Evolutionary conservation across 2,797 vertebrate species (phyloP).

Genomic region (Buphagus erythrorhynchus): DNA sequence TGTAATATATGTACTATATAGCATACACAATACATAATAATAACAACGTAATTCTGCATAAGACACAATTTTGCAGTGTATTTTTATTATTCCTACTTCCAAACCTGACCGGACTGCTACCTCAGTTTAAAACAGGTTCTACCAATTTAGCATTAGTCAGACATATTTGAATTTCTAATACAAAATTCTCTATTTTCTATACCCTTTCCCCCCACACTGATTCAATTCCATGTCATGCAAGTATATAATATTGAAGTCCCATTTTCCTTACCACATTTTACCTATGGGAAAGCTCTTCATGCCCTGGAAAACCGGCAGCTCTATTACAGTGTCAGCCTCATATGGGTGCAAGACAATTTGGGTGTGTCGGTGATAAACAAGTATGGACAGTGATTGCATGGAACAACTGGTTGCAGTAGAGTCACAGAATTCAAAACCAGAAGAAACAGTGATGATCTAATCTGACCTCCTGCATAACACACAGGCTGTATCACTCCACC

Average conservation of each 20-base stretch:
- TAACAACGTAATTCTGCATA: not conserved
- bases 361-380: slow-evolving; percentile 41
- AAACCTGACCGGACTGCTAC: not conserved
- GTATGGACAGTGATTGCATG: slow-evolving; percentile 41
- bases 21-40: not conserved
- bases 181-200: not conserved
- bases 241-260: not conserved
- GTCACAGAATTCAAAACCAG: slow-evolving; percentile 26
- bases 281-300: not conserved
- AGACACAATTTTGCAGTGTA: not conserved
- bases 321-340: not conserved
- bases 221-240: not conserved
- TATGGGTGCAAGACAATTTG: not conserved
- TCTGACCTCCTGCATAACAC: slow-evolving; percentile 42
- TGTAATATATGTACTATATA: not conserved
- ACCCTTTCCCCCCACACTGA: fast-evolving
- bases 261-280: slow-evolving; percentile 9
- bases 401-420: slow-evolving; percentile 44
- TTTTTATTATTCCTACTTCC: not conserved
- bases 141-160: not conserved
- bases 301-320: not conserved
- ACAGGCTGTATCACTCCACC: slow-evolving; percentile 9
- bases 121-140: not conserved
- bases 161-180: not conserved
- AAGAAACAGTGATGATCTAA: slow-evolving; percentile 58